These are phyloP conservation scores for Lepus americanus DNA, from an alignment of 2,113 vertebrate genomes.

Conservation along the genomic window DNA sequence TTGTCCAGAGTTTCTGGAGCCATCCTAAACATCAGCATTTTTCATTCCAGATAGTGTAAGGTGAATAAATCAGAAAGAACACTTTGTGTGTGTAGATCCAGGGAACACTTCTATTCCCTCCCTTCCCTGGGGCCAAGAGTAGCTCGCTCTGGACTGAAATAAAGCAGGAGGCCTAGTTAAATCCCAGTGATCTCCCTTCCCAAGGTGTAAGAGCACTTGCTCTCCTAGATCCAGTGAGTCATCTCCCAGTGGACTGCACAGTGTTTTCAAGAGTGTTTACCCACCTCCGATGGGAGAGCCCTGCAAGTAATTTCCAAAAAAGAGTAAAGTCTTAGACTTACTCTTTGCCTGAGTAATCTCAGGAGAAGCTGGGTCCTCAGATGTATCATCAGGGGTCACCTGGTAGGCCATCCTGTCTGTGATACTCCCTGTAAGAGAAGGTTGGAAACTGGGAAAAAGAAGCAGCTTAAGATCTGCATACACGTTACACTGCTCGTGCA, in stretches of 20 bases:
- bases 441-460: background rate
- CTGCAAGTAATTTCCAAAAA: background rate
- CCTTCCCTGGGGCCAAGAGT: rapidly evolving
- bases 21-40: background rate
- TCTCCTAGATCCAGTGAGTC: background rate
- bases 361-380: background rate
- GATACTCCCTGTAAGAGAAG: background rate
- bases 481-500: background rate
- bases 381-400: background rate
- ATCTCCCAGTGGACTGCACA: background rate
- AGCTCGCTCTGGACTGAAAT: background rate
- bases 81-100: background rate
- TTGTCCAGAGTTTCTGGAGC: background rate
- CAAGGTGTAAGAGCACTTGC: background rate
- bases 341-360: background rate
- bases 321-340: background rate
- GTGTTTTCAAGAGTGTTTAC: background rate
- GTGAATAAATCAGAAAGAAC: background rate
- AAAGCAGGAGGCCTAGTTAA: background rate
- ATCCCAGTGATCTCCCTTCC: background rate
- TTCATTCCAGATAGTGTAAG: background rate
- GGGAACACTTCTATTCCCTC: background rate
- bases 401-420: rapidly evolving
- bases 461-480: background rate
- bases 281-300: background rate